Conservation (phyloP, 2,113 vertebrate genomes). For the Helogale parvula region DNA sequence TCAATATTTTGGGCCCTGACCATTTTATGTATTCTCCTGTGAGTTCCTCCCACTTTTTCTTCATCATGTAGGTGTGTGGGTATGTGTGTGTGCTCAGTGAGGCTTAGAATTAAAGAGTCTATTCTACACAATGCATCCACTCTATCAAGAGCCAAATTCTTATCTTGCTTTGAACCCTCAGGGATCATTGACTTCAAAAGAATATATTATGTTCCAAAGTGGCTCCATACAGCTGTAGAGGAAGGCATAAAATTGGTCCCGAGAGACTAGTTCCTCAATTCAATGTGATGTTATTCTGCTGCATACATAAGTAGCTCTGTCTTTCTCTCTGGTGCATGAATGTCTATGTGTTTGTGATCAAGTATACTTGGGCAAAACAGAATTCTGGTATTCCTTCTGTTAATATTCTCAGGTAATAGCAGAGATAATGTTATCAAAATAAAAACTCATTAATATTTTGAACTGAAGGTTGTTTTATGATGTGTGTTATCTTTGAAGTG, state of each 20-base stretch:
- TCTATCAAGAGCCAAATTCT: slow-evolving; percentile 73
- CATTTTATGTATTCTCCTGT: slow-evolving; percentile 36
- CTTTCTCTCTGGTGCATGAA: background rate
- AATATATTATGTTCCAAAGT: slow-evolving; percentile 80
- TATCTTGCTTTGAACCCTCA: slow-evolving; percentile 79
- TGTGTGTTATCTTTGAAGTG: slow-evolving; percentile 50
- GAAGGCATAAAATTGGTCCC: slow-evolving; percentile 78
- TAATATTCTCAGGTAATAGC: slow-evolving; percentile 25
- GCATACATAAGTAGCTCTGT: slow-evolving; percentile 71
- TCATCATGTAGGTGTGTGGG: slow-evolving; percentile 29
- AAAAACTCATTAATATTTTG: slow-evolving; percentile 58
- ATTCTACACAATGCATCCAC: slow-evolving; percentile 64
- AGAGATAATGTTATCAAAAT: slow-evolving; percentile 55
- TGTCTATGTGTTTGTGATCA: slow-evolving; percentile 45
- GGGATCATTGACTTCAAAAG: slow-evolving; percentile 82
- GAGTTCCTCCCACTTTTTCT: background rate
- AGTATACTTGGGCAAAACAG: background rate
- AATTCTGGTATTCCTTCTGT: background rate
- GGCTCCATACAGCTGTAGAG: slow-evolving; percentile 70
- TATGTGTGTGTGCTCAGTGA: slow-evolving; percentile 49
- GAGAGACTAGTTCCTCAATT: slow-evolving; percentile 71
- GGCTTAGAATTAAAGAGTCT: slow-evolving; percentile 68
- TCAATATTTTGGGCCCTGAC: slow-evolving; percentile 44
- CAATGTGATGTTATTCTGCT: slow-evolving; percentile 51
- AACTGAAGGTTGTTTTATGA: slow-evolving; percentile 2